Conservation (phyloP, 2,113 vertebrate genomes). For the Myotis davidii region DNA sequence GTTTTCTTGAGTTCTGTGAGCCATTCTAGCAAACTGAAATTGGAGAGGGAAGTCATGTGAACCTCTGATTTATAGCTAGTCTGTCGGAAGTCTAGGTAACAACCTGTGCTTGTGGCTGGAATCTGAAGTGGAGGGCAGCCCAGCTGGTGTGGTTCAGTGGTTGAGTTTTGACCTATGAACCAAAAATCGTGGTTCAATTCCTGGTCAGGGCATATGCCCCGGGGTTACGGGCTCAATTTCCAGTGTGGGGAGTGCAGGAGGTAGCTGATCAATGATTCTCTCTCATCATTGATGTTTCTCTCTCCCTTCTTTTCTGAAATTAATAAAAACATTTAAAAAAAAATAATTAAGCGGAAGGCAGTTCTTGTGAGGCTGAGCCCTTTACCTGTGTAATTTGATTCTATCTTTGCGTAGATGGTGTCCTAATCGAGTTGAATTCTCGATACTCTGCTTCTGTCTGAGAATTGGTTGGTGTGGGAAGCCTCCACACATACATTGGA, state of each 20-base stretch:
- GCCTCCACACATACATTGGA: background rate
- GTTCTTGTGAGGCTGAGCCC: background rate
- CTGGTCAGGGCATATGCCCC: too few relatives aligned
- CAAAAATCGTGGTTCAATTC: too few relatives aligned
- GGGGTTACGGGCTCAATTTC: too few relatives aligned
- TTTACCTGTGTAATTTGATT: background rate
- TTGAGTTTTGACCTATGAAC: too few relatives aligned
- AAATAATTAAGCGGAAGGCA: background rate
- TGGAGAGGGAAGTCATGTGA: background rate
- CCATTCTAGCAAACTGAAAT: background rate
- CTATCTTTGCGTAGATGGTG: background rate
- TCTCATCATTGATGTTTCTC: too few relatives aligned
- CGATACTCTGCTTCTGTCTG: background rate
- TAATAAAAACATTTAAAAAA: too few relatives aligned
- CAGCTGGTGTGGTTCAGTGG: too few relatives aligned
- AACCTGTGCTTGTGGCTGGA: background rate
- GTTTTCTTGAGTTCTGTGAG: background rate
- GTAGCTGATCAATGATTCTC: too few relatives aligned
- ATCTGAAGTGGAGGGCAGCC: background rate
- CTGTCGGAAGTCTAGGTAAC: background rate
- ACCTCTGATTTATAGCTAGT: background rate
- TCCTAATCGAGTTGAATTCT: background rate
- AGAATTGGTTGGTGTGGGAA: background rate
- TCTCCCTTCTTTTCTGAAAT: too few relatives aligned
- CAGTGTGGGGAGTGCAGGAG: too few relatives aligned